Conservation (phyloP, 2,113 vertebrate genomes). For the Pachypanchax playfairii region DNA sequence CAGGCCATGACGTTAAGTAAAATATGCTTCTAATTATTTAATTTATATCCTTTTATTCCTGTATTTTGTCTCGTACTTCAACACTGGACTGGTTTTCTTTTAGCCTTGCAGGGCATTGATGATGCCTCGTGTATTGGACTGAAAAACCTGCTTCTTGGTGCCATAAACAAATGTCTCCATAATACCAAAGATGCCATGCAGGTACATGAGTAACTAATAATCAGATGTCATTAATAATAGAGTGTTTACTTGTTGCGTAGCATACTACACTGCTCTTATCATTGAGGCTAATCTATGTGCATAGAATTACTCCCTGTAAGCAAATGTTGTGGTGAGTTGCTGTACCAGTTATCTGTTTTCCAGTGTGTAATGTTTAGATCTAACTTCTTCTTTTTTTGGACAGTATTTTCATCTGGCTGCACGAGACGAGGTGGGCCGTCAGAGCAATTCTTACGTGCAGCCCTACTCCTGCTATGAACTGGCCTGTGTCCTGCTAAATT, state of each 20-base stretch:
- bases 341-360: neutral
- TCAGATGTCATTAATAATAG: neutral
- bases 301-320: neutral
- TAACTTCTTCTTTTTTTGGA: neutral
- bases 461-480: conserved; percentile 94
- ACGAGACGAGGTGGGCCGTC: conserved; percentile 86
- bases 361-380: neutral
- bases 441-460: conserved; percentile 89
- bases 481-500: conserved; percentile 87
- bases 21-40: too few species aligned
- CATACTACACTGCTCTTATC: neutral
- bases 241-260: neutral
- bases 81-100: neutral
- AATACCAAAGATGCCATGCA: conserved; percentile 90
- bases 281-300: neutral
- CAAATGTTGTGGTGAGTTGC: neutral
- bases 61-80: too few species aligned
- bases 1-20: conserved; percentile 81
- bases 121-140: conserved; percentile 84
- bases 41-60: too few species aligned
- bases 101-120: conserved; percentile 88
- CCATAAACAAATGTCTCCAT: conserved; percentile 90
- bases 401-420: conserved; percentile 90
- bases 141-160: conserved; percentile 91
- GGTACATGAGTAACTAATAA: conserved; percentile 67